Evolutionary conservation across 2,888 invertebrate genomes (phyloP), one percentile per base, ranked within the genome.

Genomic region (Neoaliturus tenellus): DNA sequence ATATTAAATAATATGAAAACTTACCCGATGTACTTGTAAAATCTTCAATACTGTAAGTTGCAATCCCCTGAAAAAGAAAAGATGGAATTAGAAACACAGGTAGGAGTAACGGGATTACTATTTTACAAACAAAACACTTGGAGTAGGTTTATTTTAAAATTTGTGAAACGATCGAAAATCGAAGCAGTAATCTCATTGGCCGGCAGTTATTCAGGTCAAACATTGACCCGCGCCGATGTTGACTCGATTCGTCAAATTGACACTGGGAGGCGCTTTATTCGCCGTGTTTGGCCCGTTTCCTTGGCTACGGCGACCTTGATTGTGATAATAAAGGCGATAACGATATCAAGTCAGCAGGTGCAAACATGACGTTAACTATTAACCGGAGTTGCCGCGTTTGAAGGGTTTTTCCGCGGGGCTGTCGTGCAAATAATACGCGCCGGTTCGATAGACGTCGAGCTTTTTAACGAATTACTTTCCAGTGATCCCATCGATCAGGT

Each of bases 1-100:
- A n/a, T n/a, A n/a, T n/a, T n/a, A n/a, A n/a, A n/a, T n/a, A n/a
- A n/a, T n/a, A n/a, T n/a, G 44, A 20, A 28, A 31, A 62, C 62
- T 62, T 31, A 62, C 62, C 62, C 31, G 62, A 62, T 28, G 62
- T 62, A 25, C 25, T 28, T 62, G 62, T 62, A 62, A 62, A 62
- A 62, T 62, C 62, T 62, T 62, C 62, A 62, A 62, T 62, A 62
- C 62, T 51, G 51, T 51, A 51, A 51, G 51, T 31, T 62, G 62
- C 14, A 62, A 62, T 62, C 62, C 62, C 62, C 62, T 62, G 62
- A 62, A 62, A 62, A 28, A 62, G 5, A 31, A 14, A 62, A 62
- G 0, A 48, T 2, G 17, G 17, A 6, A 2, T 23, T 23, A 55
- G 20, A 55, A 55, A 55, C 1, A 6, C 25, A 23, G 23, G 23